Base-by-base conservation (phyloP, 2,797 vertebrate genomes). In the Tangara arthus region DNA sequence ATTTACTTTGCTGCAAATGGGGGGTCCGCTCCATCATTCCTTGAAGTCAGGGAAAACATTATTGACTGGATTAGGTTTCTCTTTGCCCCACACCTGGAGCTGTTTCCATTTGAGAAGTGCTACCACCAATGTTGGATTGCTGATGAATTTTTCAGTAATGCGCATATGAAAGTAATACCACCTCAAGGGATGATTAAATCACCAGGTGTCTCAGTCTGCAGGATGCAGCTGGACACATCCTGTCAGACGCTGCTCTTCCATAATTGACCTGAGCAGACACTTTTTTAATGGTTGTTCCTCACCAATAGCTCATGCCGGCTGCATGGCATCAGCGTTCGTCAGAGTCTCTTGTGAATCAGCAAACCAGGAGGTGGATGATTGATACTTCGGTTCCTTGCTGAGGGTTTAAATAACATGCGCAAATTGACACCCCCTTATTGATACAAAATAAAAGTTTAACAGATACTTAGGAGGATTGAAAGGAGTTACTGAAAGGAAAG, bases 241-340 rank as follows among this genome's bases (percentile, higher is more conserved):
- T 89, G 75, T 60, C 71, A 92, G 71, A 50, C 0, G 0, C 42
- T 70, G 56, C 12, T 89, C 80, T 87, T 90, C 78, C 35, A n/a
- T 28, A 61, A 76, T 4, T 39, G 35, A 82, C 42, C 11, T 35
- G 59, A 85, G 46, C 57, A 95, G 77, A 53, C 13, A 2, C 49
- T 80, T 50, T 90, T 90, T 91, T 76, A 24, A 63, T 32, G 24
- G 61, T 4, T 73, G 22, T 28, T 89, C n/a, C 65, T 89, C 68
- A 52, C 20, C 0, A 0, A 27, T 47, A 70, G 34, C 72, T 82
- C 61, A 71, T 19, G 17, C 52, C 3, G 7, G 46, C 59, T 57
- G 20, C 5, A 8, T 0, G 1, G 20, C 61, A 50, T 41, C 70
- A 2, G 21, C 20, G 12, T 7, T 93, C 0, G 0, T 82, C 83